Conservation (phyloP, 2,113 vertebrate genomes). For the Mystacornis crossleyi region DNA sequence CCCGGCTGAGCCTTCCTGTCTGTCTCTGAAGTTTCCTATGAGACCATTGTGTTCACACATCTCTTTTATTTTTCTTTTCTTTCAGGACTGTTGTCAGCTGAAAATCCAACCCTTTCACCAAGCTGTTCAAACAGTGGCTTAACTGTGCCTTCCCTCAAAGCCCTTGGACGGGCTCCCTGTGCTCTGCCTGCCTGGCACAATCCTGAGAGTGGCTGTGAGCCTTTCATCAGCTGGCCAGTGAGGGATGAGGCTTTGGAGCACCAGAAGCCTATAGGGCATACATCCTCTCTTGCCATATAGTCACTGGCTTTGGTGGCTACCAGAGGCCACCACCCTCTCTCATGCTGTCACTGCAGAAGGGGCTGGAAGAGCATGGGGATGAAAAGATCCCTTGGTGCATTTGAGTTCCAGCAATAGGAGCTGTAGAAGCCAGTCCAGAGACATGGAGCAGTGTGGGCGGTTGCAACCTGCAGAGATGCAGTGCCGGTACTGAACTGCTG, state of each 20-base stretch:
- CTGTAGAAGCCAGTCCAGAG: neutral
- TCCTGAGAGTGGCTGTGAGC: constrained; percentile 3
- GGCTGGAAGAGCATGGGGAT: neutral
- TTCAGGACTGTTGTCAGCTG: constrained; percentile 59
- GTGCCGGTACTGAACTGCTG: neutral
- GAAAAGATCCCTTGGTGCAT: neutral
- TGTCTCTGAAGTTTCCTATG: constrained; percentile 58
- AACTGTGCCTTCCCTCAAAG: constrained; percentile 68
- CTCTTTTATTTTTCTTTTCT: constrained; percentile 63
- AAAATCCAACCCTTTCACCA: constrained; percentile 68
- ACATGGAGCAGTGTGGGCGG: neutral
- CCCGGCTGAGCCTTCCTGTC: constrained; percentile 41
- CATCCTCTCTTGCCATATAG: neutral
- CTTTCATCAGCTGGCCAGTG: neutral
- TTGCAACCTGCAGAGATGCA: neutral
- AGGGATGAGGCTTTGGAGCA: neutral
- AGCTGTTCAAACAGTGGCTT: constrained; percentile 71
- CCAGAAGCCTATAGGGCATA: neutral
- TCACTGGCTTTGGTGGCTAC: neutral
- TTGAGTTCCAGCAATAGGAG: neutral
- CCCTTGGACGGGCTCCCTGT: constrained; percentile 59
- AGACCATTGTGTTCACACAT: constrained; percentile 49
- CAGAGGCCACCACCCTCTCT: neutral
- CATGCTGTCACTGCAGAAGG: neutral
- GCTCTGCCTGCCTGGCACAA: constrained; percentile 61